Percentiles rank a stretch among this genome's conserved stretches.
Conservation (phyloP, 2,888 invertebrate species). For the Merodon equestris region DNA sequence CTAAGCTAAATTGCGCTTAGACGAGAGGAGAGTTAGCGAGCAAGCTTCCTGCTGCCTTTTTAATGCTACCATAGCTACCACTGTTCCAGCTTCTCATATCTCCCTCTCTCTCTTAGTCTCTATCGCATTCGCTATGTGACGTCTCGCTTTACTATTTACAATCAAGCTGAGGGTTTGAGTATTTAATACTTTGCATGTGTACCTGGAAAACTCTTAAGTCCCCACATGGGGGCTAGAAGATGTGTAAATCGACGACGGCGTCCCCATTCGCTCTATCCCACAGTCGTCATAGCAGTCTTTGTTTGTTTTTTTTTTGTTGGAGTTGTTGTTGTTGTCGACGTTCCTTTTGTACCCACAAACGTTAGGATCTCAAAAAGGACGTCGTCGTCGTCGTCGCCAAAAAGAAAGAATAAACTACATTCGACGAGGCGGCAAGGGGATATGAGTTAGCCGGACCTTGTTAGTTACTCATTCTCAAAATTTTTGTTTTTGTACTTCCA, state of each 20-base stretch:
- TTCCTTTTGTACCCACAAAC: too few relatives aligned
- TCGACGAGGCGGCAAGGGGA: slow-evolving; percentile 7
- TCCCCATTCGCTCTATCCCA: slow-evolving; percentile 10
- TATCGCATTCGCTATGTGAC: too few relatives aligned
- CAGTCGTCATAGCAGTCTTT: background rate
- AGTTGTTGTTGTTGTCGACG: too few relatives aligned
- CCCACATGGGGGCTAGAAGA: slow-evolving; percentile 57
- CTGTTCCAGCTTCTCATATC: background rate
- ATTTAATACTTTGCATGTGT: slow-evolving; percentile 67
- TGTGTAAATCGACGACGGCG: slow-evolving; percentile 52
- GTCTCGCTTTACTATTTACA: slow-evolving; percentile 37
- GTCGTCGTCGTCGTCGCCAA: slow-evolving; percentile 40
- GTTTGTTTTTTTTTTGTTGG: too few relatives aligned
- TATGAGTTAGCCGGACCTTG: slow-evolving; percentile 56
- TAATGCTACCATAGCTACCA: slow-evolving; percentile 11
- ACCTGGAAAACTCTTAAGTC: slow-evolving; percentile 68
- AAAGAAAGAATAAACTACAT: background rate
- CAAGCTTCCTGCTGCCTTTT: slow-evolving; percentile 14
- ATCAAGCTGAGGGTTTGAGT: slow-evolving; percentile 55
- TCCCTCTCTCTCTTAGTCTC: too few relatives aligned
- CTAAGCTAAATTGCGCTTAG: slow-evolving; percentile 58
- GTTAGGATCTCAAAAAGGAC: slow-evolving; percentile 1
- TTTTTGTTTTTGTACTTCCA: slow-evolving; percentile 20
- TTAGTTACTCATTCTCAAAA: slow-evolving; percentile 48
- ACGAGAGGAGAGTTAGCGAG: too few relatives aligned